A percentile compares a stretch with the other conserved stretches of the same genome.
phyloP scores from a whole-genome alignment of 2,797 vertebrate genomes.

The Petrocephalus sullivani region DNA sequence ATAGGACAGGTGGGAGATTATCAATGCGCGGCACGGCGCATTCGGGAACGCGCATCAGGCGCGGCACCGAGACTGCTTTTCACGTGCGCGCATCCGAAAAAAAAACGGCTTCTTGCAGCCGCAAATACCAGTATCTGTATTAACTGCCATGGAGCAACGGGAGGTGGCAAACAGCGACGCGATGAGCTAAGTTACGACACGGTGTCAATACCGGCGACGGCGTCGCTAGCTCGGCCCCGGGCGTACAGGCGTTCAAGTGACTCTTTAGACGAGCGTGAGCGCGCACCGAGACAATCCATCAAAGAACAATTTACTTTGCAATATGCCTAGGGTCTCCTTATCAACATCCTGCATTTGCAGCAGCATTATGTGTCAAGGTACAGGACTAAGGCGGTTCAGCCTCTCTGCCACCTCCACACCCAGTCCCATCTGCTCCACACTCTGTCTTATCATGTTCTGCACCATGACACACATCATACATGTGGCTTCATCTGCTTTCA shows the following conservation, averaged over 20 bases:
- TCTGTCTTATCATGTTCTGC: not conserved
- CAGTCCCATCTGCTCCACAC: not conserved
- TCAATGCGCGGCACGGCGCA: slow-evolving; percentile 36
- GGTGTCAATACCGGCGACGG: not conserved
- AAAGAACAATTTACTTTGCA: not conserved
- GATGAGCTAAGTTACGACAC: not conserved
- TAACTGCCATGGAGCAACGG: not conserved
- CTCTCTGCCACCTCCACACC: not conserved
- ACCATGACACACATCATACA: not conserved
- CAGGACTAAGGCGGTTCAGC: not conserved
- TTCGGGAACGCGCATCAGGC: slow-evolving; percentile 45
- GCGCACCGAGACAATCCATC: not conserved
- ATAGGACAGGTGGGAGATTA: slow-evolving; percentile 45
- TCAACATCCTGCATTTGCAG: not conserved
- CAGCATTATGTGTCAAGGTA: not conserved
- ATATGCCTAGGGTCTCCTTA: not conserved
- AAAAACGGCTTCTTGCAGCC: slow-evolving; percentile 43
- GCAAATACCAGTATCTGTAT: not conserved
- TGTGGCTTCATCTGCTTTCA: not conserved
- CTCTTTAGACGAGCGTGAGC: not conserved
- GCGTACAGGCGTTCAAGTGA: not conserved
- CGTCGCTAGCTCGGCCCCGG: too few species aligned
- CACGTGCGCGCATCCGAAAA: slow-evolving; percentile 44
- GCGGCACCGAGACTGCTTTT: slow-evolving; percentile 46
- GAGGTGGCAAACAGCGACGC: not conserved